Evolutionary conservation across 2,888 invertebrate genomes (phyloP).

Genomic region (Marasmarcha lunaedactyla): DNA sequence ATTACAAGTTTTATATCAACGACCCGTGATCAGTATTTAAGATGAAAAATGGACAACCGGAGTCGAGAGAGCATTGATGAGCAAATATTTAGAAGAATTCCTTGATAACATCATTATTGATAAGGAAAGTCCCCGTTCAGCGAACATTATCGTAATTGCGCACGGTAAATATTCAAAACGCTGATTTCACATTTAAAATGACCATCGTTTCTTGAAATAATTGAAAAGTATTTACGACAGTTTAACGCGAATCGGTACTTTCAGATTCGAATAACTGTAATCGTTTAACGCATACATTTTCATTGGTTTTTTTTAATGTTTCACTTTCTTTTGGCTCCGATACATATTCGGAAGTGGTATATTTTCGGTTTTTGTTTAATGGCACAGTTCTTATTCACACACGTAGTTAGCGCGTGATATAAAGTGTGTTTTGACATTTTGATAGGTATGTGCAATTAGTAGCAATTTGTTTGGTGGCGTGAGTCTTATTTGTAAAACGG

Average conservation of each 20-base stretch:
- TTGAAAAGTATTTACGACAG: constrained; percentile 15
- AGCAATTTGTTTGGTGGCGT: constrained; percentile 6
- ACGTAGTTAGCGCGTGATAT: background rate
- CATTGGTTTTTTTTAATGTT: background rate
- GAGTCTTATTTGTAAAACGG: background rate
- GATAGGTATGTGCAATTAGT: constrained; percentile 11
- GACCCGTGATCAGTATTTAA: no score
- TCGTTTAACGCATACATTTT: constrained; percentile 4
- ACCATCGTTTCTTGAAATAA: no score
- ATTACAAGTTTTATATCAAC: constrained; percentile 20
- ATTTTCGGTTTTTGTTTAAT: no score
- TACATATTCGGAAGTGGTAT: constrained; percentile 1
- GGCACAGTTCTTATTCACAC: no score
- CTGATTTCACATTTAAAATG: no score
- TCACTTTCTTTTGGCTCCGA: background rate
- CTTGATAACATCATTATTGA: no score
- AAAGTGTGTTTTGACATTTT: constrained; percentile 9
- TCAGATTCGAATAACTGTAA: constrained; percentile 8
- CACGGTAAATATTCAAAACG: no score
- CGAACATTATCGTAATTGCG: no score
- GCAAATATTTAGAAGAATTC: no score
- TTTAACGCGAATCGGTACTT: constrained; percentile 7
- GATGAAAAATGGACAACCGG: constrained; percentile 21
- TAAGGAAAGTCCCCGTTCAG: no score
- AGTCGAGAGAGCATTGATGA: constrained; percentile 12